Base-by-base conservation (phyloP, 1,140 invertebrate genomes). In the Zaprionus ornatus region DNA sequence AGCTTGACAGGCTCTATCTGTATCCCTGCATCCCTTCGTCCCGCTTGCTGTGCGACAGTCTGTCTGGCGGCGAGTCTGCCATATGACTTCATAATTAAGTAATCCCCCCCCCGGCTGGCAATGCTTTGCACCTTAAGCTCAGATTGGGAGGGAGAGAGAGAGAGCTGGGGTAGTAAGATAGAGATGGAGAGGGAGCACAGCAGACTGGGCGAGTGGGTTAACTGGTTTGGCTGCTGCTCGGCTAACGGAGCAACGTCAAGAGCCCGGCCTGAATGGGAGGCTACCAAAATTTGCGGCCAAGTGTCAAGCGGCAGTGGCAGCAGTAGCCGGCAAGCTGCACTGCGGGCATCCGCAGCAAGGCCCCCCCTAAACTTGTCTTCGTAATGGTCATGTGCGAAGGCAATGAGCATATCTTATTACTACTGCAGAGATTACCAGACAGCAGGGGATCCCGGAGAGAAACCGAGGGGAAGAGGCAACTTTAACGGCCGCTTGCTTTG, bases 401-500 rank as follows among this genome's bases (percentile, higher is more conserved):
- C 61, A 72, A 70, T 66, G 77, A 80, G 84, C 80, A 84, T 87
- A 87, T 88, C 84, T 88, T 87, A 87, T 87, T 87, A 87, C 84
- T 85, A 63, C 84, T 76, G 84, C 80, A 84, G 80, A 72, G 82
- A 65, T 76, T 70, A 70, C 73, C 59, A 65, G 60, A 42, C 21
- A 65, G 21, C 23, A 42, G 10, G 19, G 4, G 55, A 10, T 4
- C 4, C 13, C n/a, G 29, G 0, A 10, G 23, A 32, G 35, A 19
- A 7, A 12, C n/a, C n/a, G 40, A 2, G 12, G 15, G 25, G 6
- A 23, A 50, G 52, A 48, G 23, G 4, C 19, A 74, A 75, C 77
- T 78, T 88, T 84, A 88, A 88, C 83, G 65, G 83, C 77, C 83
- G 80, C 74, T 77, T 82, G 83, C 84, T 87, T 87, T 88, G 84